These are phyloP conservation scores for Sphyrna mokarran DNA, from an alignment of 2,113 vertebrate genomes.

Conservation along the genomic window DNA sequence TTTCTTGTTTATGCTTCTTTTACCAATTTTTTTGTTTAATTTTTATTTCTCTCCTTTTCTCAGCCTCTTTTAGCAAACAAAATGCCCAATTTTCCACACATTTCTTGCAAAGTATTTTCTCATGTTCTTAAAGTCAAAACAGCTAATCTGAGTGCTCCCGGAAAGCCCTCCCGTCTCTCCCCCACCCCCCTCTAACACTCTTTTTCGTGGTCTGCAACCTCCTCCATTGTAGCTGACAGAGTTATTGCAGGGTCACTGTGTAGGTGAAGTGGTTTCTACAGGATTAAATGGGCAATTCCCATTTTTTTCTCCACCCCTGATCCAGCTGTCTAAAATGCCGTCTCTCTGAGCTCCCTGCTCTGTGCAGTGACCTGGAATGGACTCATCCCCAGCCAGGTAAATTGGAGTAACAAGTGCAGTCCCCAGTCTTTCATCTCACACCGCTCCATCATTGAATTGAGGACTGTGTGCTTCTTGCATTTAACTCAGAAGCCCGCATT, in stretches of 20 bases:
- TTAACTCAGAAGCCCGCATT: not conserved
- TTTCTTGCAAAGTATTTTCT: not conserved
- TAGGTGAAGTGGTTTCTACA: not conserved
- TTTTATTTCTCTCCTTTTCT: not conserved
- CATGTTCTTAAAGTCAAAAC: not conserved
- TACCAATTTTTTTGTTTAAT: not conserved
- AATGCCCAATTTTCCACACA: not conserved
- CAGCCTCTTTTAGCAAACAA: not conserved
- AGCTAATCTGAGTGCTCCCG: not conserved
- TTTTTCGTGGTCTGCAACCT: not conserved
- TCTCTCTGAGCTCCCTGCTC: not conserved
- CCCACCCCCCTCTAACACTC: not conserved
- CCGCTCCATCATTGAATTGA: not conserved
- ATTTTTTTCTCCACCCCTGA: not conserved
- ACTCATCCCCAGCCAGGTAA: not conserved
- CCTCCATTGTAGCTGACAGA: not conserved
- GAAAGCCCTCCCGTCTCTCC: not conserved
- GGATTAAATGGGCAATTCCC: slow-evolving; percentile 20
- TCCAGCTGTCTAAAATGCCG: not conserved
- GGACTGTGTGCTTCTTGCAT: not conserved
- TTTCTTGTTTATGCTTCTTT: not conserved
- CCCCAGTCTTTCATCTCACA: not conserved
- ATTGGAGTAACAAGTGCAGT: slow-evolving; percentile 14
- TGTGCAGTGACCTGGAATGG: slow-evolving; percentile 12
- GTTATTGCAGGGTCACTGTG: not conserved